These are phyloP conservation scores for Hyphantria cunea DNA, from an alignment of 1,140 invertebrate genomes.

Conservation along the genomic window DNA sequence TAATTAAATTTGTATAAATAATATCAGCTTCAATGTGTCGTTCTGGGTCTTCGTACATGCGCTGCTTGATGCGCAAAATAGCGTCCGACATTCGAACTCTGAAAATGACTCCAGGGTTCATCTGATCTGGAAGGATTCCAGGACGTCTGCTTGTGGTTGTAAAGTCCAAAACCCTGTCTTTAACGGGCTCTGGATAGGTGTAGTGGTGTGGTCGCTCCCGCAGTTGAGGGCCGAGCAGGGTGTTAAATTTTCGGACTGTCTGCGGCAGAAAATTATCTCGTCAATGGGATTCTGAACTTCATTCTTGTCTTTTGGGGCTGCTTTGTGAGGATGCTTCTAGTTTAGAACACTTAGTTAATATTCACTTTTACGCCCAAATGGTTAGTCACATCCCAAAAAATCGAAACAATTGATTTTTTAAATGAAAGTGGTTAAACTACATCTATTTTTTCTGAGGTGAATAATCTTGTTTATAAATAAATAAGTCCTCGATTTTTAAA, in stretches of 20 bases:
- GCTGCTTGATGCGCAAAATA: conserved; percentile 68
- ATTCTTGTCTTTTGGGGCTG: too few relatives aligned
- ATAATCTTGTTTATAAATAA: too few relatives aligned
- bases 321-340: background rate
- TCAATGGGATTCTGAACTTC: background rate
- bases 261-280: conserved; percentile 48
- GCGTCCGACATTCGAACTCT: conserved; percentile 72
- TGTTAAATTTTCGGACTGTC: conserved; percentile 56
- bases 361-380: background rate
- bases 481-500: too few relatives aligned
- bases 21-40: conserved; percentile 73
- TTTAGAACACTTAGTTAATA: background rate
- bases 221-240: conserved; percentile 56
- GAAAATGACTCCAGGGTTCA: conserved; percentile 75
- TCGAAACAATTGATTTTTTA: background rate
- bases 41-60: conserved; percentile 76
- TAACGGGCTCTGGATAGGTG: conserved; percentile 69
- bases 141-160: conserved; percentile 60
- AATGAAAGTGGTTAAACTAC: background rate
- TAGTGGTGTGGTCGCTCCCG: conserved; percentile 70
- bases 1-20: conserved; percentile 72
- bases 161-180: conserved; percentile 64
- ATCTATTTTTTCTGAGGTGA: too few relatives aligned
- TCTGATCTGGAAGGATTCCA: conserved; percentile 65
- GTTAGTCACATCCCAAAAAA: background rate